phyloP scores from a whole-genome alignment of 1,140 invertebrate species.

The Drosophila jambulina region DNA sequence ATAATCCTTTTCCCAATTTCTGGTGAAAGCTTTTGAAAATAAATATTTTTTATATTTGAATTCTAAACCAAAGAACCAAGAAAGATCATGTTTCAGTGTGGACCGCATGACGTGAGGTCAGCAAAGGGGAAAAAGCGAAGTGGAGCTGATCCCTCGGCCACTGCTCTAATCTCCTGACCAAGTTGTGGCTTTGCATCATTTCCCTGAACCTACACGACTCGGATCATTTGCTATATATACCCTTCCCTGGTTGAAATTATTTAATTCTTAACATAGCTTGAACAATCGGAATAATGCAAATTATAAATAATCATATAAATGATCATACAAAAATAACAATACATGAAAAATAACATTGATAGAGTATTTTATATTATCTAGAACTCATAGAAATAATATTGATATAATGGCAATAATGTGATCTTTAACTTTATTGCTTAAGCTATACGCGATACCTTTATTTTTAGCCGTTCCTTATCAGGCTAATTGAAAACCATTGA shows the following conservation, averaged over 20 bases:
- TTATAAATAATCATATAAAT: too few species aligned
- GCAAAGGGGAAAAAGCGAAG: constrained; percentile 16
- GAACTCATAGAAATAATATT: too few species aligned
- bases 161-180: constrained; percentile 80
- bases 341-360: background rate
- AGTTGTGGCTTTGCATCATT: constrained; percentile 77
- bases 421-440: background rate
- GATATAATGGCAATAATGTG: too few species aligned
- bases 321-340: too few species aligned
- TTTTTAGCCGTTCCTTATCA: background rate
- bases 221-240: constrained; percentile 45
- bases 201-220: constrained; percentile 45
- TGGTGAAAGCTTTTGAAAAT: background rate
- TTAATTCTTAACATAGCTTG: background rate
- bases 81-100: background rate
- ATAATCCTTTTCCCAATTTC: too few species aligned
- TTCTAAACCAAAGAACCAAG: background rate
- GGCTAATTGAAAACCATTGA: background rate
- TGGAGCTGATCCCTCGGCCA: constrained; percentile 19
- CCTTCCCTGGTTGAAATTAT: background rate
- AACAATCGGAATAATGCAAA: too few species aligned
- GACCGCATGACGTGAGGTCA: constrained; percentile 67
- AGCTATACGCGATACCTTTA: background rate
- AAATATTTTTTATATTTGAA: background rate
- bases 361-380: background rate